These are phyloP conservation scores for Drosophila falleni DNA, from an alignment of 2,888 invertebrate genomes.

Conservation along the genomic window DNA sequence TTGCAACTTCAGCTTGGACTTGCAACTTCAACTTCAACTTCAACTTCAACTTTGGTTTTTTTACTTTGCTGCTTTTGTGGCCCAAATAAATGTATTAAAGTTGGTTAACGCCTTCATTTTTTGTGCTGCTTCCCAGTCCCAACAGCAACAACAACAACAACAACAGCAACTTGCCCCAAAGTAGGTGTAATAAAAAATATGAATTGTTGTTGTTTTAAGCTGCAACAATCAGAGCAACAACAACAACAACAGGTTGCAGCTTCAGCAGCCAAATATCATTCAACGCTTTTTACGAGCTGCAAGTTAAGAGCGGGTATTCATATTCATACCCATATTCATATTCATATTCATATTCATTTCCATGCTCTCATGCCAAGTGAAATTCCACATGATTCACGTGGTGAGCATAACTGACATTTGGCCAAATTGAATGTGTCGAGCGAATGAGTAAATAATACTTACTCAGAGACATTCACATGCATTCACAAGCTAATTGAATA, in stretches of 20 bases:
- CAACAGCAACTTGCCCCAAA: slow-evolving; percentile 43
- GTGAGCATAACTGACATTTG: slow-evolving; percentile 11
- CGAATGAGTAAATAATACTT: not conserved
- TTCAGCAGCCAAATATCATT: slow-evolving; percentile 66
- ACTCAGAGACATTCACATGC: not conserved
- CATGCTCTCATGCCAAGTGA: not conserved
- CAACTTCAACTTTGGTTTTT: slow-evolving; percentile 1
- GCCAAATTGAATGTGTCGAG: slow-evolving; percentile 21
- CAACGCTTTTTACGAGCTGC: slow-evolving; percentile 64
- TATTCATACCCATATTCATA: slow-evolving; percentile 8
- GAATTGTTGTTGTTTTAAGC: slow-evolving; percentile 79
- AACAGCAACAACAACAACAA: slow-evolving; percentile 3
- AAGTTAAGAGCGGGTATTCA: slow-evolving; percentile 19
- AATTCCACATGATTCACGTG: slow-evolving; percentile 6
- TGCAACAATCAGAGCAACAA: slow-evolving; percentile 33
- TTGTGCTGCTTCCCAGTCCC: not conserved
- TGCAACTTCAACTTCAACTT: slow-evolving; percentile 3
- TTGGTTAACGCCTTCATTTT: slow-evolving; percentile 81
- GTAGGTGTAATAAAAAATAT: slow-evolving; percentile 79
- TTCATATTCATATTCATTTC: not conserved
- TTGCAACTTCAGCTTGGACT: slow-evolving; percentile 2
- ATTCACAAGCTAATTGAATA: slow-evolving; percentile 15
- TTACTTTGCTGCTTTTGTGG: slow-evolving; percentile 62
- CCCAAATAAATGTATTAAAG: slow-evolving; percentile 83
- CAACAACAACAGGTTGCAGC: slow-evolving; percentile 37